phyloP scores from a whole-genome alignment of 2,888 invertebrate genomes.

The Brachyptera risi region DNA sequence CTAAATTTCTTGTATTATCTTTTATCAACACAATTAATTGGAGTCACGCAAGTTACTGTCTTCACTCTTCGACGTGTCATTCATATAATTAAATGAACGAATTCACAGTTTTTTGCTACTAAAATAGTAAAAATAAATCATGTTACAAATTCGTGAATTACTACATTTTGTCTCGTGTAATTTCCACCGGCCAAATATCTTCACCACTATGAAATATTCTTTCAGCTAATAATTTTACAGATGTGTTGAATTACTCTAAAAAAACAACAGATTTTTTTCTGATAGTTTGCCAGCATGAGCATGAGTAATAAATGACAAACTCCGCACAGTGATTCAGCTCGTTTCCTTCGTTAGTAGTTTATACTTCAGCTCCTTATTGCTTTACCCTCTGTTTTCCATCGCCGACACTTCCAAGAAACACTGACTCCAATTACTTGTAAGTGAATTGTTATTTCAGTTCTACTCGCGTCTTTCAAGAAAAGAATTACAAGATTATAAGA shows the following conservation, averaged over 20 bases:
- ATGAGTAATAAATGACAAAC: background rate
- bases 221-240: slow-evolving; percentile 1
- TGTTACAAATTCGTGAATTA: no score
- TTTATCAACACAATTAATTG: no score
- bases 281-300: background rate
- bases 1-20: no score
- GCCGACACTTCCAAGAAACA: slow-evolving; percentile 5
- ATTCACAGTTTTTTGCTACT: no score
- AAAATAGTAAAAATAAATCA: no score
- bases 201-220: no score
- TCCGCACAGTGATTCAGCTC: background rate
- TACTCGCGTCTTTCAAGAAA: background rate
- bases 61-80: no score
- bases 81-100: no score
- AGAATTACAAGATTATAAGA: background rate
- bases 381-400: background rate
- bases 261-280: slow-evolving; percentile 5
- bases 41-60: no score
- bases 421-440: slow-evolving; percentile 7
- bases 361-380: background rate
- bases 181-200: no score
- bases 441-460: slow-evolving; percentile 1
- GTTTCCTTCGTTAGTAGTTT: background rate
- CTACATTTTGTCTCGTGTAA: no score
- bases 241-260: background rate